phyloP scores from a whole-genome alignment of 2,797 vertebrate genomes.

The Malurus leucopterus region DNA sequence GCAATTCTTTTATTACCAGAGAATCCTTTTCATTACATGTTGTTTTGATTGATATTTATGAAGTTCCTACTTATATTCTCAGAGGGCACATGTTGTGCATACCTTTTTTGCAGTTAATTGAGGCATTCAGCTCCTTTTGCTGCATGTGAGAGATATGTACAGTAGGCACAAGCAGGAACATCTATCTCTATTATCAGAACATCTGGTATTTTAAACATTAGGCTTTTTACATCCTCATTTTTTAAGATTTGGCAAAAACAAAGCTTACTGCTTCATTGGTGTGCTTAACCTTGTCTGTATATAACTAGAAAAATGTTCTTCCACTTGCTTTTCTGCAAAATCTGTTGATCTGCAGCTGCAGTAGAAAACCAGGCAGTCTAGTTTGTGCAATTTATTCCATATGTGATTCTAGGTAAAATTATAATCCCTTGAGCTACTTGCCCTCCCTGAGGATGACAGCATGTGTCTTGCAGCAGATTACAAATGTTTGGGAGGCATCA shows the following conservation, averaged over 20 bases:
- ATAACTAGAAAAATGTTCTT: background rate
- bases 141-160: background rate
- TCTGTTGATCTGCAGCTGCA: background rate
- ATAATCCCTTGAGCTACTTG: background rate
- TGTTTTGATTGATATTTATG: slow-evolving; percentile 4
- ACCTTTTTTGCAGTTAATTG: background rate
- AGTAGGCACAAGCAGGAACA: background rate
- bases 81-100: background rate
- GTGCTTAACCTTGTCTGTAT: background rate
- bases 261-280: background rate
- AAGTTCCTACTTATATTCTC: background rate
- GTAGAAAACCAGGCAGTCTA: background rate
- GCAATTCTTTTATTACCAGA: background rate
- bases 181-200: background rate
- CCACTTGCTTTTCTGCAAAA: background rate
- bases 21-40: background rate
- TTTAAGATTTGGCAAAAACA: background rate
- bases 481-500: background rate
- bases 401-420: background rate
- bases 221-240: background rate
- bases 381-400: background rate
- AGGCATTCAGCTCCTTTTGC: background rate
- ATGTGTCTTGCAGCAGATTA: background rate
- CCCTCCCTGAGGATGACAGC: background rate
- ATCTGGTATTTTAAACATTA: background rate